Evolutionary conservation across 1,140 invertebrate species (phyloP).

Genomic region (Heliconius nattereri): DNA sequence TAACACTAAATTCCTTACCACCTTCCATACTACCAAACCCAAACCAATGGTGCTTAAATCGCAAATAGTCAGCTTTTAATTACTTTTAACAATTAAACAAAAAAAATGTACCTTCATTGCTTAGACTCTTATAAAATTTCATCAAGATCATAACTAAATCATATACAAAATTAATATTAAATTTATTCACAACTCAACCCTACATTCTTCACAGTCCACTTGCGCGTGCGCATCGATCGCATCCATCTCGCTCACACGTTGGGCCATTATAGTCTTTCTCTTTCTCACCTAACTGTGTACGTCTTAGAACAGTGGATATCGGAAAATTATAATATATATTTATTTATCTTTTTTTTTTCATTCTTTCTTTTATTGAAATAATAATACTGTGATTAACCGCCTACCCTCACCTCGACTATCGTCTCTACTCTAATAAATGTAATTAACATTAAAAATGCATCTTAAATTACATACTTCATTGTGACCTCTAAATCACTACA

Average conservation of each 20-base stretch:
- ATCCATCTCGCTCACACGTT: slow-evolving; percentile 44
- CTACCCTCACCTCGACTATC: too few relatives aligned
- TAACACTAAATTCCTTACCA: too few relatives aligned
- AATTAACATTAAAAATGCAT: too few relatives aligned
- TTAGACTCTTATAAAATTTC: too few relatives aligned
- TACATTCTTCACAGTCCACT: slow-evolving; percentile 64
- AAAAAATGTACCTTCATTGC: too few relatives aligned
- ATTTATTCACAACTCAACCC: slow-evolving; percentile 42
- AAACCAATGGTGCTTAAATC: too few relatives aligned
- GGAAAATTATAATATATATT: neutral
- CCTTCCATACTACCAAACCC: too few relatives aligned
- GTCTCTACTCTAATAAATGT: too few relatives aligned
- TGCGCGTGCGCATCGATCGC: slow-evolving; percentile 60
- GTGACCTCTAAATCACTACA: too few relatives aligned
- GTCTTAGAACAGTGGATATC: neutral
- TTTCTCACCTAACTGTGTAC: slow-evolving; percentile 61
- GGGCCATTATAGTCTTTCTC: slow-evolving; percentile 31
- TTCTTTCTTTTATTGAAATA: neutral
- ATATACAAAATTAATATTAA: slow-evolving; percentile 2
- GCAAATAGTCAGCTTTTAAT: too few relatives aligned
- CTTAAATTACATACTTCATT: too few relatives aligned
- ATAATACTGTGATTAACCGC: neutral
- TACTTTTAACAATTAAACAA: too few relatives aligned
- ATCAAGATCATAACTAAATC: neutral
- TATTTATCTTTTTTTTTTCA: neutral